phyloP scores from a whole-genome alignment of 92 coral and sea anemone genomes.

The Diadumene lineata region DNA sequence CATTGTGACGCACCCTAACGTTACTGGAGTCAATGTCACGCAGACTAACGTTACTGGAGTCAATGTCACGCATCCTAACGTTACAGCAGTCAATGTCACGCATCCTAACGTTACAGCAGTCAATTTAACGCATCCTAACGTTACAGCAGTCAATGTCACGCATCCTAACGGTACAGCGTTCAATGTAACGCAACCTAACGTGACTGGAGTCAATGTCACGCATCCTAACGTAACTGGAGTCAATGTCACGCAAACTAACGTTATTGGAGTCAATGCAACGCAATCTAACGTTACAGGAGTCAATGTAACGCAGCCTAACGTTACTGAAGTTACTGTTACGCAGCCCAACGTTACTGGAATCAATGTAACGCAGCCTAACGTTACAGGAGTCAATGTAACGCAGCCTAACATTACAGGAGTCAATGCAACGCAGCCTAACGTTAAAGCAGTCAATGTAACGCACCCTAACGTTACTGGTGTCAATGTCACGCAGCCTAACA shows the following conservation, averaged over 20 bases:
- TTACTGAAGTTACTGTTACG: background rate
- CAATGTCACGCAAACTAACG: conserved; percentile 4
- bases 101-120: conserved; percentile 21
- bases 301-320: conserved; percentile 29
- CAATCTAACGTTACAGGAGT: conserved; percentile 25
- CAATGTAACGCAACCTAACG: conserved; percentile 27
- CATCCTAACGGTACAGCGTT: conserved; percentile 19
- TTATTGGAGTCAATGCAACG: conserved; percentile 3
- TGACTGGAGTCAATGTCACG: conserved; percentile 4
- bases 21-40: background rate
- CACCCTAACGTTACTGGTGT: conserved; percentile 14
- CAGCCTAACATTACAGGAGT: conserved; percentile 5
- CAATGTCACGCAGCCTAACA: conserved; percentile 6
- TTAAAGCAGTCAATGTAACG: background rate
- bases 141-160: conserved; percentile 21
- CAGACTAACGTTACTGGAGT: background rate
- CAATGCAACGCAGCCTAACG: conserved; percentile 10
- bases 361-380: conserved; percentile 13
- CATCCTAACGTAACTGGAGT: background rate
- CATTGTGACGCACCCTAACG: background rate
- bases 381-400: conserved; percentile 6
- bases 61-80: background rate
- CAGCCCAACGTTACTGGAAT: conserved; percentile 1
- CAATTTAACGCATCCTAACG: conserved; percentile 13
- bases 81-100: background rate